Conservation (phyloP, 2,888 invertebrate species). For the Apodemia mormo region DNA sequence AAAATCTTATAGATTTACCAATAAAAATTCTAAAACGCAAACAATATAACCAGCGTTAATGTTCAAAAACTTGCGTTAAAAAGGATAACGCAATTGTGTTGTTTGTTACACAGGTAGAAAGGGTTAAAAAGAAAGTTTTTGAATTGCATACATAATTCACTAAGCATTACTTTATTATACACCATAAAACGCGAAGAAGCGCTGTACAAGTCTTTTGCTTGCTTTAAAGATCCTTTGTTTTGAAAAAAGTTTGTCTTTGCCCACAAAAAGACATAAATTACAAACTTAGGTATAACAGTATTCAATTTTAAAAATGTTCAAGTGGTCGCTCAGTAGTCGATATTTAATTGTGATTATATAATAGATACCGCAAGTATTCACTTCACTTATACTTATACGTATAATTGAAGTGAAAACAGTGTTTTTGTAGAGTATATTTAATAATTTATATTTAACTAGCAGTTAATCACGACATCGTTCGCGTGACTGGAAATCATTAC, state of each 20-base stretch:
- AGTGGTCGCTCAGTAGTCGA: too few relatives aligned
- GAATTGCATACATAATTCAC: not conserved
- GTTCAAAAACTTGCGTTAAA: not conserved
- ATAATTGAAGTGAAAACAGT: too few relatives aligned
- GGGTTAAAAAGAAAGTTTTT: constrained; percentile 24
- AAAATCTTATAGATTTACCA: not conserved
- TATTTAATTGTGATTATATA: too few relatives aligned
- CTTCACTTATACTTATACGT: too few relatives aligned
- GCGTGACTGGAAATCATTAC: too few relatives aligned
- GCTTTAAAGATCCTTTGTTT: not conserved
- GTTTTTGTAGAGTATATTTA: too few relatives aligned
- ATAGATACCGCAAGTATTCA: too few relatives aligned
- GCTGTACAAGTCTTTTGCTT: not conserved
- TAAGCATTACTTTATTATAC: not conserved
- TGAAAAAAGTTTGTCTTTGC: not conserved
- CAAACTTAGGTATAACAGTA: not conserved
- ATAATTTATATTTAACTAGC: too few relatives aligned
- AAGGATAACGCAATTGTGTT: constrained; percentile 20
- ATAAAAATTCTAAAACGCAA: not conserved
- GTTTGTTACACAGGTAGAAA: constrained; percentile 29
- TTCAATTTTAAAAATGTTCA: not conserved
- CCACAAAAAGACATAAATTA: not conserved
- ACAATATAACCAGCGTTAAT: not conserved
- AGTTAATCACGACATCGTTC: too few relatives aligned
- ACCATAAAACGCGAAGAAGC: not conserved